A percentile compares a stretch with the other conserved stretches of the same genome.
Conservation (phyloP, 1,140 invertebrate species). For the Probaryconus sp. region DNA sequence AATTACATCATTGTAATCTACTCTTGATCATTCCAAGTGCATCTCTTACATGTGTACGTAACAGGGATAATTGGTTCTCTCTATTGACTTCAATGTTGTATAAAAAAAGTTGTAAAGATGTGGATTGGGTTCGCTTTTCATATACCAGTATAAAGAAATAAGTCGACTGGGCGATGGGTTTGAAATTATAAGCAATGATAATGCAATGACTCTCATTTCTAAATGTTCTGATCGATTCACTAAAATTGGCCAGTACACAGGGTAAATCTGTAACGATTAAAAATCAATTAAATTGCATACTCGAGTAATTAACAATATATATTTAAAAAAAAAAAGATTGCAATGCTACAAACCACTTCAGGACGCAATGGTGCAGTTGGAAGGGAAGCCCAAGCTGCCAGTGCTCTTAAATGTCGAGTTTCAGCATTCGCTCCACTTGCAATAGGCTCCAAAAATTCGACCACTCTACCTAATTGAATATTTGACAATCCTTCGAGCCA, state of each 20-base stretch:
- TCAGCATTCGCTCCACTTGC: slow-evolving; percentile 77
- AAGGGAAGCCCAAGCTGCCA: slow-evolving; percentile 82
- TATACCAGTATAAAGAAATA: slow-evolving; percentile 83
- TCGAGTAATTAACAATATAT: slow-evolving; percentile 16
- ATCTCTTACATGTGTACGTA: slow-evolving; percentile 80
- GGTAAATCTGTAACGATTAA: slow-evolving; percentile 77
- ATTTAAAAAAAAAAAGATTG: slow-evolving; percentile 16
- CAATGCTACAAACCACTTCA: slow-evolving; percentile 75
- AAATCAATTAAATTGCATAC: slow-evolving; percentile 16
- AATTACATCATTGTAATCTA: no score
- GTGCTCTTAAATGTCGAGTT: slow-evolving; percentile 79
- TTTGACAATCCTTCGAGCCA: slow-evolving; percentile 84
- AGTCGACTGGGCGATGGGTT: slow-evolving; percentile 82
- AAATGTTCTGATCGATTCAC: slow-evolving; percentile 83
- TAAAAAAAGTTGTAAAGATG: slow-evolving; percentile 86
- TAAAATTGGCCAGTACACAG: slow-evolving; percentile 84
- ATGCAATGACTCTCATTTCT: slow-evolving; percentile 82
- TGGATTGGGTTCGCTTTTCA: slow-evolving; percentile 80
- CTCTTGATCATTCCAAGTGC: no score
- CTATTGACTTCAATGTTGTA: slow-evolving; percentile 84
- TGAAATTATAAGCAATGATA: slow-evolving; percentile 81
- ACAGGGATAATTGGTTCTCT: slow-evolving; percentile 82
- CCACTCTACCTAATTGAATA: slow-evolving; percentile 80
- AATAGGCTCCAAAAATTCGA: slow-evolving; percentile 82
- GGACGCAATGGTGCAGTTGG: slow-evolving; percentile 78